A percentile compares a stretch with the other conserved stretches of the same genome.
These are phyloP conservation scores for Panthera tigris DNA, from an alignment of 2,113 vertebrate species.

Conservation along the genomic window DNA sequence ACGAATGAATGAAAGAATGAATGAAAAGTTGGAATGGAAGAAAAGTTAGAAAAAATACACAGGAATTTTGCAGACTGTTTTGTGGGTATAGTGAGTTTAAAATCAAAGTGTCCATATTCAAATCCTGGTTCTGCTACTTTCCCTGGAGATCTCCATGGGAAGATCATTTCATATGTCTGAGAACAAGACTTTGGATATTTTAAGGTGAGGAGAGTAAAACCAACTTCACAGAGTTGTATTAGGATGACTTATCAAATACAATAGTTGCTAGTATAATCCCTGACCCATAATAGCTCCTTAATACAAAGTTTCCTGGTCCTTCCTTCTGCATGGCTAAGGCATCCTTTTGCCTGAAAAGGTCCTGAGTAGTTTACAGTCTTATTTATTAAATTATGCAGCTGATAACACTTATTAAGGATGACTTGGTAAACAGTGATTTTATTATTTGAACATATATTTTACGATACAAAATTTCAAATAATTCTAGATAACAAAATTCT, in stretches of 20 bases:
- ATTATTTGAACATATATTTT: background rate
- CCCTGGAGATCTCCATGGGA: background rate
- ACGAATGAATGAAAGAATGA: background rate
- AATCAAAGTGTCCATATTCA: background rate
- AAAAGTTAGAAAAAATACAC: background rate
- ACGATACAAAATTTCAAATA: background rate
- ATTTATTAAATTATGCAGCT: background rate
- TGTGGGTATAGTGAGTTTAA: background rate
- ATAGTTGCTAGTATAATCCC: background rate
- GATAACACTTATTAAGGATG: background rate
- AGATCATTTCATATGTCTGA: background rate
- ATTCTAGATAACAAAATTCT: background rate
- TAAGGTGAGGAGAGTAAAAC: background rate
- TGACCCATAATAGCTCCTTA: background rate
- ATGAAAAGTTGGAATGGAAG: background rate
- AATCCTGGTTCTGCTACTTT: background rate
- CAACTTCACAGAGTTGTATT: background rate
- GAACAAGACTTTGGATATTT: background rate
- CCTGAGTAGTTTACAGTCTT: background rate
- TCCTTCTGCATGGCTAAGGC: background rate
- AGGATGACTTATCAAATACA: background rate
- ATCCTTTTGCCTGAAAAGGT: background rate
- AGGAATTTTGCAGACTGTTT: background rate
- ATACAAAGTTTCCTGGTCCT: background rate
- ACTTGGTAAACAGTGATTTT: background rate